Evolutionary conservation across 2,888 invertebrate genomes (phyloP).

Genomic region (Clusia tigrina): DNA sequence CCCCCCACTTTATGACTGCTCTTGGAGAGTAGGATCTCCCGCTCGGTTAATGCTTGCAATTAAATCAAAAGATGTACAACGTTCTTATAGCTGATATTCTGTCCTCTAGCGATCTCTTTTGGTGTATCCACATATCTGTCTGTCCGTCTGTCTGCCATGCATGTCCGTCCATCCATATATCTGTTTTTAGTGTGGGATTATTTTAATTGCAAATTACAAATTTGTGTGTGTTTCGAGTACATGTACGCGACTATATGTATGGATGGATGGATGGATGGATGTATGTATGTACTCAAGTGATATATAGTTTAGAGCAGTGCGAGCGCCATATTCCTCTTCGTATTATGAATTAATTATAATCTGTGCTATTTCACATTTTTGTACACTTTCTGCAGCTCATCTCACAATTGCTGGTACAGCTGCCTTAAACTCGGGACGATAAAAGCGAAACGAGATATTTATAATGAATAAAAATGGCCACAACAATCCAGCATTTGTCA

Average conservation of each 20-base stretch:
- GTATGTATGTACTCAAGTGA: too few species aligned
- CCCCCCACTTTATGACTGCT: background rate
- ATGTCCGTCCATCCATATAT: slow-evolving; percentile 7
- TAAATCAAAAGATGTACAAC: background rate
- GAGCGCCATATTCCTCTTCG: too few species aligned
- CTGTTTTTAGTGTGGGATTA: background rate
- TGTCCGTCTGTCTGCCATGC: background rate
- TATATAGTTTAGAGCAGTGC: too few species aligned
- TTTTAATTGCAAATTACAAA: background rate
- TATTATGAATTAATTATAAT: too few species aligned
- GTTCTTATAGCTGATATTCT: background rate
- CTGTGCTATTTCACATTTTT: too few species aligned
- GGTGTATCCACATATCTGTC: too few species aligned
- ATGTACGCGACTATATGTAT: background rate
- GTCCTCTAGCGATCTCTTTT: background rate
- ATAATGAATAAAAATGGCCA: slow-evolving; percentile 63
- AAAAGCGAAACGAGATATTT: too few species aligned
- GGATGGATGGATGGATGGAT: too few species aligned
- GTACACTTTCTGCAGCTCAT: background rate
- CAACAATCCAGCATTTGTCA: slow-evolving; percentile 59
- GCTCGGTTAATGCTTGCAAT: background rate
- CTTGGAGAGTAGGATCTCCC: slow-evolving; percentile 13
- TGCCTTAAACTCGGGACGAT: too few species aligned
- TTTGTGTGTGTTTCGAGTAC: too few species aligned
- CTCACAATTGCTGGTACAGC: slow-evolving; percentile 10